phyloP scores from a whole-genome alignment of 2,888 invertebrate species.

The Thecophora atra region DNA sequence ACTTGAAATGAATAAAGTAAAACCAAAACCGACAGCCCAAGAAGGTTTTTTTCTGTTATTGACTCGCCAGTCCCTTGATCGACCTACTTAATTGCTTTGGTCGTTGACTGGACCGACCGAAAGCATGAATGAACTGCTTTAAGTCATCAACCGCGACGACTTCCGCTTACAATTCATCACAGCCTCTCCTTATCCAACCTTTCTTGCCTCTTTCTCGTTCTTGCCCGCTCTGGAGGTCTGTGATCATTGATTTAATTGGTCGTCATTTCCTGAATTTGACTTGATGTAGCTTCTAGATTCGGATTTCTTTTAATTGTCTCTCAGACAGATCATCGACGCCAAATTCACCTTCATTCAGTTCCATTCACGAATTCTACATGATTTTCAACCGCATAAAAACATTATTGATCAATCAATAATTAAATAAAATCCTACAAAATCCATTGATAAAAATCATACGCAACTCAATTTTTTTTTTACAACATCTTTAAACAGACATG shows the following conservation, averaged over 20 bases:
- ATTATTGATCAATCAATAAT: no score
- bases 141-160: conserved; percentile 11
- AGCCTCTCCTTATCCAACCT: not conserved
- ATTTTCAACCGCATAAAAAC: no score
- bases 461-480: conserved; percentile 40
- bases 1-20: no score
- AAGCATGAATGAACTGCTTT: conserved; percentile 43
- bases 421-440: not conserved
- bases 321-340: conserved; percentile 43
- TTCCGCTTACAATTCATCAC: not conserved
- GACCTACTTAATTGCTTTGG: conserved; percentile 32
- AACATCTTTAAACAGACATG: not conserved
- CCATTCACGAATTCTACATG: no score
- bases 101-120: conserved; percentile 27
- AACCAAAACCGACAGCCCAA: no score
- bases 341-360: no score
- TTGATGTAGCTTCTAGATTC: conserved; percentile 49
- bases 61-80: not conserved
- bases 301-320: conserved; percentile 30
- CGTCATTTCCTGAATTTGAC: conserved; percentile 64
- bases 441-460: conserved; percentile 19
- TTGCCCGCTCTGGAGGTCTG: not conserved
- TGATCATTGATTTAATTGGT: conserved; percentile 63
- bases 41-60: no score
- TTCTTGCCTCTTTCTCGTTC: not conserved